phyloP scores from a whole-genome alignment of 2,797 vertebrate species.

The Anniella stebbinsi region DNA sequence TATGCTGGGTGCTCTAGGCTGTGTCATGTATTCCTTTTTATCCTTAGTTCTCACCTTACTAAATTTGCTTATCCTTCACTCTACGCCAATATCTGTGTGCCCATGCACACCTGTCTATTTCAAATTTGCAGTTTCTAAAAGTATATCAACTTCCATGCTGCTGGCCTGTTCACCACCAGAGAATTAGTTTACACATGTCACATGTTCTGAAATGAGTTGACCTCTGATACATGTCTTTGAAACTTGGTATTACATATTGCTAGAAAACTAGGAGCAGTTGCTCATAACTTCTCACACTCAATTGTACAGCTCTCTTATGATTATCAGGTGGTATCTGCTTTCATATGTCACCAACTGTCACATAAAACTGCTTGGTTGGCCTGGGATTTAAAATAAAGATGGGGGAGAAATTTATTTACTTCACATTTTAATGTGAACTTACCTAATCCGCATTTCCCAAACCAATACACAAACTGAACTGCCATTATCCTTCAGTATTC shows the following conservation, averaged over 20 bases:
- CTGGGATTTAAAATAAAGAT: no score
- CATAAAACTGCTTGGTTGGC: neutral
- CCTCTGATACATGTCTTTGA: conserved; percentile 1
- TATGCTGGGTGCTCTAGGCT: neutral
- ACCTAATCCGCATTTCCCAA: neutral
- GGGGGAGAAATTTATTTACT: neutral
- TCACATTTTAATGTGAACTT: neutral
- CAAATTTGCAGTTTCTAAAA: neutral
- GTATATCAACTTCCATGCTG: neutral
- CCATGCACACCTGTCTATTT: neutral
- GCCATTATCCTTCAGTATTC: neutral
- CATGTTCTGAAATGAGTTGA: conserved; percentile 5
- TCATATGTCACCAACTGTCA: neutral
- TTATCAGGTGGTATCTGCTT: neutral
- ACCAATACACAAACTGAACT: neutral
- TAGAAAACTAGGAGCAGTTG: neutral
- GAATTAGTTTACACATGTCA: neutral
- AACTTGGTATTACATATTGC: neutral
- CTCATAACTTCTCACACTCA: neutral
- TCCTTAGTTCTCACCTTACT: neutral
- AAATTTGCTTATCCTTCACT: neutral
- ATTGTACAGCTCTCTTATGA: neutral
- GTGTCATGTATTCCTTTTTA: neutral
- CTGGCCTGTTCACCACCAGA: neutral
- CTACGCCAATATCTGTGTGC: neutral